Percentiles rank a stretch among this genome's conserved stretches.
phyloP scores from a whole-genome alignment of 2,797 vertebrate genomes.

The Alca torda region DNA sequence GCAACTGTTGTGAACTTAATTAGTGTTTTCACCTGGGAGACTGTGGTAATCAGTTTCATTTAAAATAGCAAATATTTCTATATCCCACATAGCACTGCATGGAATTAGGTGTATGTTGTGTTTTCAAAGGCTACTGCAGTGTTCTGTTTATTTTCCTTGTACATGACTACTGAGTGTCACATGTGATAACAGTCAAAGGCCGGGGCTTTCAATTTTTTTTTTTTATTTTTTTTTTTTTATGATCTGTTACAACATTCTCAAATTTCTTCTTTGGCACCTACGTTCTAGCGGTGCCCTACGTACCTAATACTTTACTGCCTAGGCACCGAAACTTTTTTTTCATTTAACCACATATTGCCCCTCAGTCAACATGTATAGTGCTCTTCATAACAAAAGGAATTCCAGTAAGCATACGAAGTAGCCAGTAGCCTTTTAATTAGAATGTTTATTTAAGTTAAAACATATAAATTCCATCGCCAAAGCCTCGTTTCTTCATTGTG shows the following conservation, averaged over 20 bases:
- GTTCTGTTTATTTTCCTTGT: neutral
- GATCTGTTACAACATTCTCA: neutral
- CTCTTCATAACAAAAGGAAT: neutral
- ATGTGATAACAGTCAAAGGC: neutral
- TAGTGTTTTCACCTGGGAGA: neutral
- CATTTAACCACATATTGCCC: neutral
- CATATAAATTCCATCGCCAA: neutral
- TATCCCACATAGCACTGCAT: neutral
- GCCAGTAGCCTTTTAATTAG: neutral
- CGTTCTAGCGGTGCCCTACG: neutral
- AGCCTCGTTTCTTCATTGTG: neutral
- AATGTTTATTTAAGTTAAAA: neutral
- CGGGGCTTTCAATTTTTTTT: neutral
- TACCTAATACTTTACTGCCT: neutral
- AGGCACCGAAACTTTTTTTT: neutral
- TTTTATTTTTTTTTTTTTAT: neutral
- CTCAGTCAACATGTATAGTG: neutral
- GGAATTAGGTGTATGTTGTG: neutral
- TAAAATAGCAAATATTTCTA: neutral
- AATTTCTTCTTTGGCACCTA: neutral
- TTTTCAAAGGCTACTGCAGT: neutral
- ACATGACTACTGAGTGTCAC: neutral
- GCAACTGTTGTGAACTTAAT: neutral
- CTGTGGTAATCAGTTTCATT: neutral
- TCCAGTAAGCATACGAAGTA: neutral